A percentile compares a stretch with the other conserved stretches of the same genome.
These are phyloP conservation scores for Agriopis leucophaearia DNA, from an alignment of 2,888 invertebrate species.

Conservation along the genomic window DNA sequence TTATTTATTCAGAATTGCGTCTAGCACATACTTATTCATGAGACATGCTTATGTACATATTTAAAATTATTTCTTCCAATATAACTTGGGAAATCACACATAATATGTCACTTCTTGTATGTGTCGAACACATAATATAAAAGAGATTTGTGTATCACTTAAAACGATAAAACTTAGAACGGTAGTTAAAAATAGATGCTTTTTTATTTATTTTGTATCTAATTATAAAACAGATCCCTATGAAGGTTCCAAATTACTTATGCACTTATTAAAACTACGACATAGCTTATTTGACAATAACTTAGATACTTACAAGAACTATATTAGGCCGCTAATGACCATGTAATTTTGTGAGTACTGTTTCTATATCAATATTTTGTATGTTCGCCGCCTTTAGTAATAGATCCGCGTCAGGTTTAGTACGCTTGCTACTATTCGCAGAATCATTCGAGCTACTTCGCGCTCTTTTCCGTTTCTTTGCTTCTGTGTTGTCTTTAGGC, in stretches of 20 bases:
- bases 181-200: too few species aligned
- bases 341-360: constrained; percentile 78
- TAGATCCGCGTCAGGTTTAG: constrained; percentile 69
- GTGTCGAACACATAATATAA: constrained; percentile 60
- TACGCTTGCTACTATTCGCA: constrained; percentile 63
- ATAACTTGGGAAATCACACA: constrained; percentile 22
- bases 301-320: constrained; percentile 30
- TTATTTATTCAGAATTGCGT: constrained; percentile 46
- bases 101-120: constrained; percentile 46
- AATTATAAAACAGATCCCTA: constrained; percentile 6
- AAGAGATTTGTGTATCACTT: constrained; percentile 43
- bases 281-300: constrained; percentile 21
- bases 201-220: not conserved
- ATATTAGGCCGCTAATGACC: constrained; percentile 63
- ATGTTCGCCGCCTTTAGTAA: constrained; percentile 72
- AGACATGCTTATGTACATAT: constrained; percentile 23
- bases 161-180: constrained; percentile 5
- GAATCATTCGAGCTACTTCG: constrained; percentile 65
- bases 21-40: constrained; percentile 48
- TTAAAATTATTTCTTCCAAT: constrained; percentile 18
- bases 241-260: not conserved
- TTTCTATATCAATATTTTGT: constrained; percentile 81
- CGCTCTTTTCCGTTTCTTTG: constrained; percentile 71
- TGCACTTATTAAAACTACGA: constrained; percentile 6
- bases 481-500: constrained; percentile 56